Evolutionary conservation across 2,113 vertebrate species (phyloP), one percentile per base, ranked within the genome.

Genomic region (Macquaria ambigua): DNA sequence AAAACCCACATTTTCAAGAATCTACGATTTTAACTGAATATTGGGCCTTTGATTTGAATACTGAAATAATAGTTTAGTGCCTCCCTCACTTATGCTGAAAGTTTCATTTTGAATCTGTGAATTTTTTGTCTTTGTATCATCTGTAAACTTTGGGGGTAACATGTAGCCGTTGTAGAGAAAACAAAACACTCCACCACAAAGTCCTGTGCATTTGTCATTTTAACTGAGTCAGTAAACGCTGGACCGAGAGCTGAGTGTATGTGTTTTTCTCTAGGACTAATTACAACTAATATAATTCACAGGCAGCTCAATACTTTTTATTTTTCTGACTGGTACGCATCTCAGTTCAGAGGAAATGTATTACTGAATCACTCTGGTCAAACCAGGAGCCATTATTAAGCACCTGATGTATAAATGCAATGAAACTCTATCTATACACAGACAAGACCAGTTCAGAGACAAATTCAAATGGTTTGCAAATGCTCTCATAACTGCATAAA

Each of bases 401-500:
- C 14, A 21, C 15, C 23, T 50, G 53, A 39, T 46, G 34, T 12
- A 12, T 39, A 1, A 39, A n/a, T 37, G 4, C 16, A 16, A 52
- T 72, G 8, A n/a, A 55, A 21, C 6, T 7, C 5, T 15, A 5
- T 69, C 25, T 48, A n/a, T 18, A 48, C 52, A 68, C 10, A 46
- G n/a, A 64, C 2, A 34, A 25, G 7, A 70, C 10, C 2, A 8
- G 63, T 5, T 39, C 41, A 25, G 52, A n/a, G 53, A 28, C 8
- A 18, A 11, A 79, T 53, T 70, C 48, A 55, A 71, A 56, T 71
- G 6, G 23, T 62, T 55, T 41, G 12, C 31, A 59, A 59, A 31
- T 31, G 59, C 1, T 28, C 43, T 7, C 31, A 23, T n/a, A 0
- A 21, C 14, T 18, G 0, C 23, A 46, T 28, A 15, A 55, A 41